Percentiles rank a stretch among this genome's conserved stretches.
phyloP scores from a whole-genome alignment of 2,797 vertebrate genomes.

The Enteromius viviparus region DNA sequence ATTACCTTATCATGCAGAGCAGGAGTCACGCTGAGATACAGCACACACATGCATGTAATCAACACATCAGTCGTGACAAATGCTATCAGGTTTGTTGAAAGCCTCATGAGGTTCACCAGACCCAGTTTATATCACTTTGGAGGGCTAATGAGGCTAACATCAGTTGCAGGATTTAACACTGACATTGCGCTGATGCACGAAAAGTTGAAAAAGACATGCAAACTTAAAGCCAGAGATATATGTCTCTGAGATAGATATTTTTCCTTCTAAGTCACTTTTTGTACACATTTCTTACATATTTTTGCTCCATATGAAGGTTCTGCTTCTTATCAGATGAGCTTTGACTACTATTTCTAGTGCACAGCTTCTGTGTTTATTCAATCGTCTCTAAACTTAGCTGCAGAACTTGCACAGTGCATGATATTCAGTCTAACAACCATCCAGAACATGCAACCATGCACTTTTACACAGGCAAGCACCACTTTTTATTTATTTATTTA shows the following conservation, averaged over 20 bases:
- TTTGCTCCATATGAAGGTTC: background rate
- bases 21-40: constrained; percentile 24
- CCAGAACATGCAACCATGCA: background rate
- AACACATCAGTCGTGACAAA: constrained; percentile 41
- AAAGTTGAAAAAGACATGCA: background rate
- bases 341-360: background rate
- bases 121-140: background rate
- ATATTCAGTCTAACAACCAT: background rate
- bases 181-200: background rate
- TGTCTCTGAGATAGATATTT: too few relatives aligned
- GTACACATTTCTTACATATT: background rate
- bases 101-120: background rate
- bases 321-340: background rate
- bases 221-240: background rate
- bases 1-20: constrained; percentile 11
- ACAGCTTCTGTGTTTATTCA: background rate
- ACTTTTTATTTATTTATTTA: background rate
- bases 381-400: background rate
- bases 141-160: constrained; percentile 10
- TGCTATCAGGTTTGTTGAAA: constrained; percentile 14
- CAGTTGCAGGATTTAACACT: background rate
- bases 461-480: background rate
- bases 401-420: background rate
- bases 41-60: constrained; percentile 21
- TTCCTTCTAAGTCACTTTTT: background rate